Percentiles rank a stretch among this genome's conserved stretches.
phyloP scores from a whole-genome alignment of 2,113 vertebrate species.

The Actinemys pallida region DNA sequence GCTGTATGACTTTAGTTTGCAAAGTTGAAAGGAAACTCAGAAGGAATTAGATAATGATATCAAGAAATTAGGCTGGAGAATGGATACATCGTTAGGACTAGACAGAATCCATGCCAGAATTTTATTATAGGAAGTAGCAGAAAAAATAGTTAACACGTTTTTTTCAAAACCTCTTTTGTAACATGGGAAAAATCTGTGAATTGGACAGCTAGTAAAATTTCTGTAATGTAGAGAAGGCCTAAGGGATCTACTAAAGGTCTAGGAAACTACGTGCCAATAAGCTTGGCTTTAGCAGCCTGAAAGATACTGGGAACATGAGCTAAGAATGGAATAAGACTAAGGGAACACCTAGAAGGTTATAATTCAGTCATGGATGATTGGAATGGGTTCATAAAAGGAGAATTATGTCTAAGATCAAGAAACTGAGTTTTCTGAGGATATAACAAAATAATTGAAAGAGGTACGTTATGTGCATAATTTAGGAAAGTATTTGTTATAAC shows the following conservation, averaged over 20 bases:
- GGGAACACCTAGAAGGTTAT: neutral
- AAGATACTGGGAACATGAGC: slow-evolving; percentile 27
- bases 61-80: slow-evolving; percentile 41
- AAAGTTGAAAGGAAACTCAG: slow-evolving; percentile 52
- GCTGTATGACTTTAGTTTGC: neutral
- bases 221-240: neutral
- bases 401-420: neutral
- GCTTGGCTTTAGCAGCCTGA: neutral
- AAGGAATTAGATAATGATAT: slow-evolving; percentile 69
- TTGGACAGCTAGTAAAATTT: slow-evolving; percentile 61
- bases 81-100: slow-evolving; percentile 53
- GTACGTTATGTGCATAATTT: neutral
- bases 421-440: neutral
- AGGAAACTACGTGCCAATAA: slow-evolving; percentile 3
- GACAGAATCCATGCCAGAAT: slow-evolving; percentile 43
- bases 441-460: neutral
- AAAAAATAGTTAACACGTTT: slow-evolving; percentile 65
- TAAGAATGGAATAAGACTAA: slow-evolving; percentile 20
- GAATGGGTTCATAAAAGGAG: neutral
- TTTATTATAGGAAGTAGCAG: slow-evolving; percentile 64
- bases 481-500: neutral
- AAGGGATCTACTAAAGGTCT: neutral
- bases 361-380: neutral
- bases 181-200: slow-evolving; percentile 23
- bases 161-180: slow-evolving; percentile 57